Evolutionary conservation across 2,797 vertebrate species (phyloP), one percentile per base, ranked within the genome.

Genomic region (Molothrus ater): DNA sequence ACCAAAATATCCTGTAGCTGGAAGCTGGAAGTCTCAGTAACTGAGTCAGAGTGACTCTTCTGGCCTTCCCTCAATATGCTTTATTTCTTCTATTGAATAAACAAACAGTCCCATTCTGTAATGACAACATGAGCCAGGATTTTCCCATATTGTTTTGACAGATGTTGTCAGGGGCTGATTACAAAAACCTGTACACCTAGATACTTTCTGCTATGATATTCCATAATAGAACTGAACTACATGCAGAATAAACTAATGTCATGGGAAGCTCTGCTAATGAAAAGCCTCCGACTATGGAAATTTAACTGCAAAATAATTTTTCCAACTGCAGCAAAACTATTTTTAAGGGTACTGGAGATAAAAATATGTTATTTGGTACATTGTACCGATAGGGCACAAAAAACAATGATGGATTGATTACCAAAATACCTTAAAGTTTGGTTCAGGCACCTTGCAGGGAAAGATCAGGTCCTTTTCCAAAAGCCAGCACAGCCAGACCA

Each of bases 81-180:
- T 96, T 96, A 97, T 96, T 87, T 96, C 81, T 94, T 76, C 74
- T 84, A 18, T 40, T 95, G 86, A 86, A 87, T 95, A 81, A 92
- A 95, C 82, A 96, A 97, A 92, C 73, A 93, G 29, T 28, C 72
- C 38, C 24, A 19, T 60, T 96, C 92, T 93, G 75, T 90, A 88
- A 94, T 63, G 66, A 93, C 84, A 89, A 56, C 92, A 65, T 18
- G 51, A 90, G 88, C 61, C 95, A 94, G 72, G 61, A 76, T 93
- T 92, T 93, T 93, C 88, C 89, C 91, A 51, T 79, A 47, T 65
- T 96, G 93, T 96, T 97, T 96, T 93, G 92, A 96, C 93, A 97
- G 96, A 96, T 95, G 91, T 94, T 93, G 83, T 95, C 95, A 96
- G 71, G 60, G 76, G 47, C 38, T 85, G 86, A 96, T 85, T 95